Percentiles rank a stretch among this genome's conserved stretches.
phyloP scores from a whole-genome alignment of 2,797 vertebrate genomes.

The Craterocephalus amniculus region DNA sequence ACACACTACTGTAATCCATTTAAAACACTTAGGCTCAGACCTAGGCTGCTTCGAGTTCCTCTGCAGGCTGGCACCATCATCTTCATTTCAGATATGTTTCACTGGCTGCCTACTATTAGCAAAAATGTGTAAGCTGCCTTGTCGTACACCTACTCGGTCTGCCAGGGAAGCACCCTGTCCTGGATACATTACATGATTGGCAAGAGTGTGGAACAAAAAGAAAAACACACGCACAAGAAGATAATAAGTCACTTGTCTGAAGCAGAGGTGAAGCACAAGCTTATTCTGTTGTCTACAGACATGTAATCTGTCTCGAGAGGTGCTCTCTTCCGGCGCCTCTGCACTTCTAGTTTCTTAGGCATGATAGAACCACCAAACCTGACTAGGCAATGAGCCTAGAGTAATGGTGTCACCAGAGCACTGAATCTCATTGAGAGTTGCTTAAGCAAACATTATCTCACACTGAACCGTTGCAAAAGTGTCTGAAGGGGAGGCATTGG shows the following conservation, averaged over 20 bases:
- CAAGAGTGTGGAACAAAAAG: constrained; percentile 23
- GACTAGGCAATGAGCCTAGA: constrained; percentile 70
- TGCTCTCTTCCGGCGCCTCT: constrained; percentile 61
- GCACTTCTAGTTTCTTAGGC: constrained; percentile 54
- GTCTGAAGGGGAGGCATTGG: constrained; percentile 49
- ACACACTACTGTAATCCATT: constrained; percentile 85
- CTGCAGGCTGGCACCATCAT: constrained; percentile 63
- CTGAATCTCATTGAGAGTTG: constrained; percentile 73
- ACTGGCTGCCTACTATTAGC: constrained; percentile 73
- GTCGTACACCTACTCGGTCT: constrained; percentile 70
- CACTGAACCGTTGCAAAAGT: constrained; percentile 47
- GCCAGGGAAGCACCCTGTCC: constrained; percentile 59
- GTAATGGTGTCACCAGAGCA: constrained; percentile 72
- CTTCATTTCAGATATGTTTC: constrained; percentile 68
- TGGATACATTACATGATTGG: constrained; percentile 65
- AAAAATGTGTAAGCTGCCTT: constrained; percentile 59
- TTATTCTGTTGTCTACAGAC: constrained; percentile 68
- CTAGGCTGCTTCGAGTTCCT: constrained; percentile 70
- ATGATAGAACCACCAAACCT: constrained; percentile 59
- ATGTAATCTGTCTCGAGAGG: constrained; percentile 75
- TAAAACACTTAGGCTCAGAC: constrained; percentile 81
- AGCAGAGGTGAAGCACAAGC: constrained; percentile 65
- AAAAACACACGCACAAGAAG: constrained; percentile 22
- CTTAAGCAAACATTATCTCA: constrained; percentile 79
- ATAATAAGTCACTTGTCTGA: constrained; percentile 68